A percentile compares a stretch with the other conserved stretches of the same genome.
phyloP scores from a whole-genome alignment of 2,113 vertebrate species.

The Phalacrocorax pelagicus region DNA sequence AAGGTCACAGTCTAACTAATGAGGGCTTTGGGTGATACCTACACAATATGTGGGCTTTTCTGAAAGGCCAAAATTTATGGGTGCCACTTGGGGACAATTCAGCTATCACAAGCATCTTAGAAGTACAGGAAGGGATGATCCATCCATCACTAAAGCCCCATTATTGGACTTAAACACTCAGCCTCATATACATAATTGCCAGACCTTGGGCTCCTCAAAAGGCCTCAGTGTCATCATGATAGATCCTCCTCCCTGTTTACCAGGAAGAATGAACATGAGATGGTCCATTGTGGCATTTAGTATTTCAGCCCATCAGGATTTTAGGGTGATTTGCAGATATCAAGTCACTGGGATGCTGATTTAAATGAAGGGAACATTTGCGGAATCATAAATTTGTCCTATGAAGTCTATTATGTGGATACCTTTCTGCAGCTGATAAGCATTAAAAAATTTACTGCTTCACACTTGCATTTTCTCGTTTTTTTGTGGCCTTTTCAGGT shows the following conservation, averaged over 20 bases:
- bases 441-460: slow-evolving; percentile 47
- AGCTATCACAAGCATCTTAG: slow-evolving; percentile 57
- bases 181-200: slow-evolving; percentile 59
- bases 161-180: slow-evolving; percentile 63
- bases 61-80: slow-evolving; percentile 75
- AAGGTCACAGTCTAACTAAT: slow-evolving; percentile 77
- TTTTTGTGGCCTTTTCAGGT: slow-evolving; percentile 25
- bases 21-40: slow-evolving; percentile 73
- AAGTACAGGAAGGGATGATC: slow-evolving; percentile 55
- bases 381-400: slow-evolving; percentile 64
- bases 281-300: slow-evolving; percentile 60
- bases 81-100: slow-evolving; percentile 71
- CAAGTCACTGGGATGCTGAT: slow-evolving; percentile 56
- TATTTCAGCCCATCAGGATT: slow-evolving; percentile 56
- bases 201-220: slow-evolving; percentile 62
- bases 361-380: slow-evolving; percentile 63
- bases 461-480: neutral
- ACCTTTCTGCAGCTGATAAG: slow-evolving; percentile 45
- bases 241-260: slow-evolving; percentile 72
- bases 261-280: slow-evolving; percentile 48
- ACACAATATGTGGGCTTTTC: slow-evolving; percentile 64
- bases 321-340: slow-evolving; percentile 68
- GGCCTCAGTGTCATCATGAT: slow-evolving; percentile 66
- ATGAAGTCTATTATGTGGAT: slow-evolving; percentile 47
- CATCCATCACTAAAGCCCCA: slow-evolving; percentile 55